Evolutionary conservation across 1,140 invertebrate species (phyloP), one percentile per base, ranked within the genome.

Genomic region (Ceratina calcarata): DNA sequence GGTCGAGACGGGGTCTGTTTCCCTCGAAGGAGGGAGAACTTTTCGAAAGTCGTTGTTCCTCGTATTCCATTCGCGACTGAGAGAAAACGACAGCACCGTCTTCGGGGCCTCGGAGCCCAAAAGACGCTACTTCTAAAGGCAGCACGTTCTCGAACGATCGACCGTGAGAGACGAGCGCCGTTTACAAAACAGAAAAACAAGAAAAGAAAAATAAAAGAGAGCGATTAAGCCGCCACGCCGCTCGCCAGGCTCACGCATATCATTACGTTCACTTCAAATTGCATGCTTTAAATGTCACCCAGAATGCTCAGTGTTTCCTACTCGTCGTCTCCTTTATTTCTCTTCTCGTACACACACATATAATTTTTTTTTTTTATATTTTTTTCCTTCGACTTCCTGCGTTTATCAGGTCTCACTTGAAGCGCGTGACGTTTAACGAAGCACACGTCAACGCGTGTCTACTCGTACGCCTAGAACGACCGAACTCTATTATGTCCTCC

Each of bases 271-370:
- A 83, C 65, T 87, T 90, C 86, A 86, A 91, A 90, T 87, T 93
- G 92, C 92, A 92, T 93, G 92, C 91, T 92, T 92, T 93, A 92
- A 92, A 88, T 93, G 92, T 93, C 89, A 88, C 88, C 88, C 89
- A 91, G 92, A 93, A 93, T 93, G 92, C 90, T 93, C 91, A 92
- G 87, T 93, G 91, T 93, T 85, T 87, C 81, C 82, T 89, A 87
- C 88, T 89, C 89, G 88, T 90, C 89, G 87, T 89, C 84, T 91
- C 81, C 75, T 80, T 87, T 89, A 68, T 80, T 80, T 80, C 83
- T 84, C 55, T 74, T 80, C 62, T 79, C 45, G 20, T 68, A 15
- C 45, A 45, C 37, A 45, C 37, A 10, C 10, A 45, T 45, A 45
- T 18, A 20, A 20, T 62, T 64, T 32, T n/a, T 68, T 70, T 45